Percentiles rank a stretch among this genome's conserved stretches.
Conservation (phyloP, 2,888 invertebrate genomes). For the Rhagonycha lutea region DNA sequence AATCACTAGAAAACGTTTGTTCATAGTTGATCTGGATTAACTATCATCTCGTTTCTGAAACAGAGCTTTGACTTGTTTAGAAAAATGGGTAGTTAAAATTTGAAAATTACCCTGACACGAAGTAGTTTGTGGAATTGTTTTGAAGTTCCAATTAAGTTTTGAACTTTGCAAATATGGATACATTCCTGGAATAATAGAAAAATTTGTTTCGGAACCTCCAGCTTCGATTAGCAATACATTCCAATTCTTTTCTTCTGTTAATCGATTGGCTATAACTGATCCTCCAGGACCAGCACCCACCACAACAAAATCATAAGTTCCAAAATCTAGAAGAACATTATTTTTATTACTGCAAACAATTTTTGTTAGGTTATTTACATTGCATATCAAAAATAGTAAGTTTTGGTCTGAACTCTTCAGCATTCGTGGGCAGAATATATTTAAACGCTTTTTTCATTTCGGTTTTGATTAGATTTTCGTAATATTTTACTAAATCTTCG, state of each 20-base stretch:
- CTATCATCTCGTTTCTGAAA: background rate
- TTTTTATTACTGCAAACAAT: background rate
- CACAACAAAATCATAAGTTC: conserved; percentile 67
- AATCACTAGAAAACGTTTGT: too few species aligned
- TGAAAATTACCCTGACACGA: conserved; percentile 4
- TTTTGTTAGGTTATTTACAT: background rate
- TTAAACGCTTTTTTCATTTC: background rate
- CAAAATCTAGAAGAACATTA: background rate
- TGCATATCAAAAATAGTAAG: too few species aligned
- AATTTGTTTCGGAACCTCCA: conserved; percentile 45
- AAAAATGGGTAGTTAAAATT: background rate
- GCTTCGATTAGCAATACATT: conserved; percentile 70
- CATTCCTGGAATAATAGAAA: conserved; percentile 4
- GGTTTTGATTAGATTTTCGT: background rate
- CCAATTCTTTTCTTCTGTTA: conserved; percentile 68
- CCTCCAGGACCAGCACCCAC: conserved; percentile 70
- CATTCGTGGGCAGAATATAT: background rate
- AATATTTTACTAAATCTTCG: background rate
- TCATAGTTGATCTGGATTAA: too few species aligned
- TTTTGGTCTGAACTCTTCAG: background rate
- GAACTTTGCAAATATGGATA: background rate
- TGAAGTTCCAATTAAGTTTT: conserved; percentile 7
- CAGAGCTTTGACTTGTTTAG: too few species aligned
- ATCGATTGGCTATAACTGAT: conserved; percentile 66
- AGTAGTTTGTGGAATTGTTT: background rate